Base-by-base conservation (phyloP, 2,113 vertebrate species). In the Potamarius usumacintae region DNA sequence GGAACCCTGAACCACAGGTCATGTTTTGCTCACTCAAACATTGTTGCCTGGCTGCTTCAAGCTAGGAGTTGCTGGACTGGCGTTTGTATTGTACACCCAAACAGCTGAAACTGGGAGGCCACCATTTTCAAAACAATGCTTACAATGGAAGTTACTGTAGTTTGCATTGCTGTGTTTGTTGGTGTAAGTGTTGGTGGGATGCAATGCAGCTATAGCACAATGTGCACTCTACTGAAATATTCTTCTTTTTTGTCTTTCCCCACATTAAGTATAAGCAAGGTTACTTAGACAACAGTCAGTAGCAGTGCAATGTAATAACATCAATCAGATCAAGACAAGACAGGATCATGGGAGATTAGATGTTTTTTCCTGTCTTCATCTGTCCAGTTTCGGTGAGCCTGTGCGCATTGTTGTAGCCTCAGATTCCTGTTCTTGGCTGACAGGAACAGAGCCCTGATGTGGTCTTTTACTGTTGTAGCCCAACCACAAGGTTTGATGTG, bases 41-140 rank as follows among this genome's bases (percentile, higher is more conserved):
- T 87, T 82, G 72, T 65, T 78, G 60, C 30, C 63, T 55, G 52
- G 62, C 50, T 79, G 60, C 52, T 48, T 69, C 71, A 63, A 52
- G 58, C 85, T 81, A 58, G 87, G 87, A 87, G 81, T 90, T 85
- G 79, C 80, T 30, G 18, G 72, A 81, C 60, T 83, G 72, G 69
- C 55, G 69, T 80, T 76, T 87, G 20, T 67, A 5, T 65, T 34
- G 74, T 55, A 82, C 50, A 69, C 62, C 77, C 53, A 90, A 85
- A 71, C 79, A 86, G 53, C 57, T 55, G 20, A 83, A 88, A 90
- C 86, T 50, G 57, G 63, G 69, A 82, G 77, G 71, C 30, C 57
- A 42, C 69, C 27, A 62, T 34, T 63, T 65, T 60, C 55, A 84
- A 58, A 82, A 82, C 7, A 42, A 57, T 60, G 12, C 27, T 11